Conservation (phyloP, 2,797 vertebrate genomes). For the Gila robusta region DNA sequence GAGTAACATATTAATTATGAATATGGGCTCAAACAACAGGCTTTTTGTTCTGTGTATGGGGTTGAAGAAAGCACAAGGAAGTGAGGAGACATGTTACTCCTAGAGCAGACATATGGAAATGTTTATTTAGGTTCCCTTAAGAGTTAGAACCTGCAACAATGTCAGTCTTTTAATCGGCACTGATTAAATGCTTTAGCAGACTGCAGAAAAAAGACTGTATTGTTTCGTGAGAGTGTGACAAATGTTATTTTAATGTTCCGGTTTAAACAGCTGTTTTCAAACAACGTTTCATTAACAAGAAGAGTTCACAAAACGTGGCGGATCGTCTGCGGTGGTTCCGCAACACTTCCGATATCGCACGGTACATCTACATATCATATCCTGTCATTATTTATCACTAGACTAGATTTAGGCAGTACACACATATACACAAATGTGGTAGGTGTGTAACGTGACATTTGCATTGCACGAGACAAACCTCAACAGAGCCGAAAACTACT, state of each 20-base stretch:
- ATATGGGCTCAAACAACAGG: slow-evolving; percentile 51
- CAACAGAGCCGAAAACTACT: not conserved
- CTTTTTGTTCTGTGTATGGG: slow-evolving; percentile 60
- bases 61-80: slow-evolving; percentile 75
- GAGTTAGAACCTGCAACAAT: slow-evolving; percentile 61
- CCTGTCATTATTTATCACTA: not conserved
- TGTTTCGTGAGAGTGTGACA: not conserved
- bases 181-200: slow-evolving; percentile 74
- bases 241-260: not conserved
- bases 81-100: slow-evolving; percentile 78
- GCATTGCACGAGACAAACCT: not conserved
- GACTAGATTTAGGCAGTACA: not conserved
- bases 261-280: slow-evolving; percentile 2
- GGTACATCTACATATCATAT: not conserved
- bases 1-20: slow-evolving; percentile 56
- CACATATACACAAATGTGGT: not conserved
- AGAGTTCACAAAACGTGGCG: not conserved
- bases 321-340: not conserved
- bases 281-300: not conserved
- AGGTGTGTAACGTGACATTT: not conserved
- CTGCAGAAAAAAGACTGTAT: slow-evolving; percentile 56
- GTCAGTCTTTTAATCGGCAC: slow-evolving; percentile 26
- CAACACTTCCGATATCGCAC: not conserved
- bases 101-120: slow-evolving; percentile 82
- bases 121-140: slow-evolving; percentile 78